Percentiles rank a stretch among this genome's conserved stretches.
These are phyloP conservation scores for Cyanocitta stelleri DNA, from an alignment of 2,113 vertebrate genomes.

Conservation along the genomic window DNA sequence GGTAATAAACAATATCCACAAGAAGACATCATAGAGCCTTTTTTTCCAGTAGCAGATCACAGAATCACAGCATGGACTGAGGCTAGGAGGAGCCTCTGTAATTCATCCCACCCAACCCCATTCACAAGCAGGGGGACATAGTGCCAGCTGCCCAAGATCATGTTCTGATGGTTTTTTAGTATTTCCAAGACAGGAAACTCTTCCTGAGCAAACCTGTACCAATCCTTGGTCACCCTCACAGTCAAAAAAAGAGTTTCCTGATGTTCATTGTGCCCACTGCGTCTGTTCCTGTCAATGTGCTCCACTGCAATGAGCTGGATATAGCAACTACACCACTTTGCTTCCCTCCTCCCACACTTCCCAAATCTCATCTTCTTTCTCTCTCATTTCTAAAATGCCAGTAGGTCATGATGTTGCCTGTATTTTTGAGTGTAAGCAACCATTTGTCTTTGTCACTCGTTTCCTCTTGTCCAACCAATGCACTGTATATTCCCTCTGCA, in stretches of 20 bases:
- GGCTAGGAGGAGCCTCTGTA: not conserved
- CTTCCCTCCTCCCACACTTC: not conserved
- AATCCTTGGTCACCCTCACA: not conserved
- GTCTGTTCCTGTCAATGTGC: not conserved
- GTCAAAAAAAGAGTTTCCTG: not conserved
- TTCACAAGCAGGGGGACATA: not conserved
- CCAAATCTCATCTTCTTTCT: not conserved
- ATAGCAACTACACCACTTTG: not conserved
- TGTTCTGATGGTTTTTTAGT: rapidly evolving
- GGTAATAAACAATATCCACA: not conserved
- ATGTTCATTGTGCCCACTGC: not conserved
- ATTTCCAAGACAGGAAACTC: not conserved
- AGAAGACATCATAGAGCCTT: not conserved
- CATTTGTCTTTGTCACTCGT: not conserved
- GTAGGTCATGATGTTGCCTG: not conserved
- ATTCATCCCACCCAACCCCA: not conserved
- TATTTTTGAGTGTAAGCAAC: not conserved
- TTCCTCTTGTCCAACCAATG: not conserved
- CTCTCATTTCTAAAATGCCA: not conserved
- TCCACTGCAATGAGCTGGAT: not conserved
- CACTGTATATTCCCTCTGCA: not conserved
- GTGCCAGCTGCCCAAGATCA: not conserved
- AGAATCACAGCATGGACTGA: not conserved
- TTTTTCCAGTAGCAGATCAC: not conserved
- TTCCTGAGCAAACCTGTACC: not conserved